phyloP scores from a whole-genome alignment of 2,888 invertebrate species.

The Nebria brevicollis region DNA sequence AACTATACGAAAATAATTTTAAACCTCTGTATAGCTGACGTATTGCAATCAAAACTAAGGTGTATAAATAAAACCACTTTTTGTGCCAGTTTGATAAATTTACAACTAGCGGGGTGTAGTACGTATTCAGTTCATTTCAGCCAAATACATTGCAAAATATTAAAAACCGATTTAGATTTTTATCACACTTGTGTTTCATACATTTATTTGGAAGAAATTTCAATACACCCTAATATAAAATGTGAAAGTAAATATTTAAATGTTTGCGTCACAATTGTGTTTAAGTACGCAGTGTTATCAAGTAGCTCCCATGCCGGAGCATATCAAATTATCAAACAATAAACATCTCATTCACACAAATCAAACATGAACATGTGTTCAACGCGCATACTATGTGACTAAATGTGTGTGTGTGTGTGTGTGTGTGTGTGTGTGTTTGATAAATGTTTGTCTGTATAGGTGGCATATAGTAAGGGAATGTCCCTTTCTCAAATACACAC shows the following conservation, averaged over 20 bases:
- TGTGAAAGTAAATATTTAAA: background rate
- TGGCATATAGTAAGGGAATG: background rate
- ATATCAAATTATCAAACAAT: constrained; percentile 37
- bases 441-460: background rate
- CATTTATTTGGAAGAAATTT: too few relatives aligned
- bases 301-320: background rate
- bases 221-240: background rate
- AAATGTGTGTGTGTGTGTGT: background rate
- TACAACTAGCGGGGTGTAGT: constrained; percentile 32
- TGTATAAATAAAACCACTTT: constrained; percentile 47
- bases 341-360: constrained; percentile 22
- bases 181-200: too few relatives aligned
- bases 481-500: background rate
- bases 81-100: constrained; percentile 40
- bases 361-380: constrained; percentile 24
- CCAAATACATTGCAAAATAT: constrained; percentile 35
- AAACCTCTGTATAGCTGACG: constrained; percentile 32
- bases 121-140: background rate
- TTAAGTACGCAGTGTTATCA: background rate
- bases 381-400: background rate
- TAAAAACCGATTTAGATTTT: constrained; percentile 24
- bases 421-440: background rate
- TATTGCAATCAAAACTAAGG: constrained; percentile 47
- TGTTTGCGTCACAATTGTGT: background rate
- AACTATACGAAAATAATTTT: constrained; percentile 41